Conservation (phyloP, 2,113 vertebrate genomes). For the Periophthalmodon schlosseri region DNA sequence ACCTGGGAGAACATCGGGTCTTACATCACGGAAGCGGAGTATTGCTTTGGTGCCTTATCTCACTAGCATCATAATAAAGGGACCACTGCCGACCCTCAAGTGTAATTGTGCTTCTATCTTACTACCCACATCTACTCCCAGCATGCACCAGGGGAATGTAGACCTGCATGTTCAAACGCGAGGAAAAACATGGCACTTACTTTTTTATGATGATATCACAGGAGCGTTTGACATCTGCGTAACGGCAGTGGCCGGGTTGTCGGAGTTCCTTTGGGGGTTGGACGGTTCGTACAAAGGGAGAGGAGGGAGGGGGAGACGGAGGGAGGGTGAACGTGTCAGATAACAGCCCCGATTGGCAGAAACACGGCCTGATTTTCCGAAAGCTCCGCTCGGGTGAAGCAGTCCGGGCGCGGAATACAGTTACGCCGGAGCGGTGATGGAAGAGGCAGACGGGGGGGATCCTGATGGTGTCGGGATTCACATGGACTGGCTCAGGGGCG, state of each 20-base stretch:
- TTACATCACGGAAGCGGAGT: not conserved
- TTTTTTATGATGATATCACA: conserved; percentile 71
- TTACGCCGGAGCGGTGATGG: conserved; percentile 23
- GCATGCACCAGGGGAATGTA: conserved; percentile 19
- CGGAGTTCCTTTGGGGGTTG: conserved; percentile 52
- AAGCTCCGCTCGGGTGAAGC: conserved; percentile 35
- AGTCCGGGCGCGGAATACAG: conserved; percentile 35
- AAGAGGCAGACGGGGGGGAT: conserved; percentile 21
- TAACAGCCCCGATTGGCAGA: conserved; percentile 62
- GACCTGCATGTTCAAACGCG: conserved; percentile 2
- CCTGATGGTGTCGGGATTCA: no score
- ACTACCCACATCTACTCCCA: no score
- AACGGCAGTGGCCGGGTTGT: conserved; percentile 65
- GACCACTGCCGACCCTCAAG: conserved; percentile 63
- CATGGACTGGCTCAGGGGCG: no score
- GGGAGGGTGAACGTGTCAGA: conserved; percentile 22
- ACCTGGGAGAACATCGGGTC: conserved; percentile 49
- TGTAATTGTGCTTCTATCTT: conserved; percentile 67
- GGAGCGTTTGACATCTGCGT: conserved; percentile 70
- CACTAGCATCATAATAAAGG: conserved; percentile 62
- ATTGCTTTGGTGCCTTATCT: conserved; percentile 50
- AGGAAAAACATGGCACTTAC: conserved; percentile 30
- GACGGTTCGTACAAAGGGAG: conserved; percentile 31
- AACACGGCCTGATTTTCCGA: conserved; percentile 46
- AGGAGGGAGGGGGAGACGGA: not conserved